Evolutionary conservation across 2,888 invertebrate genomes (phyloP), one percentile per base, ranked within the genome.

Genomic region (Endotricha flammealis): DNA sequence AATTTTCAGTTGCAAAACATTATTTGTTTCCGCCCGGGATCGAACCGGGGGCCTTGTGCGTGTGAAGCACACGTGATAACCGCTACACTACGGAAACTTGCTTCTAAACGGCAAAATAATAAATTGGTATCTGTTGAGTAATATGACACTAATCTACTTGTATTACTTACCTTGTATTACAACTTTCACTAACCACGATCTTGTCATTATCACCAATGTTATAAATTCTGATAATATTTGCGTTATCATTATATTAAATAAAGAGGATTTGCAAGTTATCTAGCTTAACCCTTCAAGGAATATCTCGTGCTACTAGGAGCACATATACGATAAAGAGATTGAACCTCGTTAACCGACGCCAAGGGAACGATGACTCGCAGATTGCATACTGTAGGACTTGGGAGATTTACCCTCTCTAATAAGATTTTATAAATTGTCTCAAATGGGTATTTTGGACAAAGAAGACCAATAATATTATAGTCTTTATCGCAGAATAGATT

Each of bases 1-100:
- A n/a, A n/a, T n/a, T n/a, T n/a, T n/a, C n/a, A n/a, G n/a, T n/a
- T n/a, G n/a, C n/a, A n/a, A n/a, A n/a, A n/a, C n/a, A n/a, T n/a
- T n/a, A n/a, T n/a, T 4, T 89, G 89, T 89, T 89, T 90, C 89
- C 89, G 90, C 89, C 90, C 90, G 89, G 90, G 90, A 89, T 90
- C 89, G 89, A 89, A 90, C 90, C 90, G 90, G 89, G 90, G 90
- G 77, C 88, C 88, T 90, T 90, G 91, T 91, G 91, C 91, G 91
- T 91, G 91, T 91, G 91, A 91, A 91, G 91, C 91, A 91, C 91
- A 91, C 91, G 91, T 91, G 91, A 91, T 91, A 91, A 91, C 91
- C 91, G 89, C 91, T 91, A 91, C 91, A 91, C 91, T 91, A 91
- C 91, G 90, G 89, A 90, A 90, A 90, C 90, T 53, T 64, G 22